Evolutionary conservation across 2,797 vertebrate species (phyloP), one percentile per base, ranked within the genome.

Genomic region (Arnoldichthys spilopterus): DNA sequence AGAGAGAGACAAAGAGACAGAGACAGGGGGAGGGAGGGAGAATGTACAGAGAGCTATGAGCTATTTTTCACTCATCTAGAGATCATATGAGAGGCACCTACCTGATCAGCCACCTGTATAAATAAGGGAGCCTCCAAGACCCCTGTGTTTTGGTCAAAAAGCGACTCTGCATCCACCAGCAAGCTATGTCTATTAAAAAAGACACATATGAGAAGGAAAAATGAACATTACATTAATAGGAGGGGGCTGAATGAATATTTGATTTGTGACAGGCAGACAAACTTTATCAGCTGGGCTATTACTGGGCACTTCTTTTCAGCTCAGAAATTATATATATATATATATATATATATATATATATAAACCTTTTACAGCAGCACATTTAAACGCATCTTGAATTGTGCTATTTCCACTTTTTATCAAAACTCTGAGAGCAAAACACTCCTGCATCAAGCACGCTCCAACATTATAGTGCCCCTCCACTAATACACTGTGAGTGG

Each of bases 111-210:
- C 30, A 97, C 90, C 67, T 91, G 87, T 72, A 98, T 91, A 0
- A 83, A 87, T 90, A 96, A 72, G 0, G 96, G 96, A 40, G 89
- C 95, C 88, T 98, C 95, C 86, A 99, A 89, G 61, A 99, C 92
- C 51, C 93, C 83, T 0, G 94, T 98, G 2, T 94, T 92, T 16
- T 77, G 85, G 86, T 95, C 93, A 83, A 97, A 98, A 84, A 93
- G 96, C 4, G 59, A 84, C 24, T 83, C 72, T 6, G 94, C 95
- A 20, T 98, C 96, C 78, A 94, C 79, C 0, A 90, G 74, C 80
- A 98, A 93, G 74, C 95, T 94, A 0, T 13, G 64, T 84, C 92
- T 93, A 43, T 28, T 26, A 86, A 61, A 3, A 66, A 37, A 56
- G 47, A 66, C 67, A 76, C 43, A n/a, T 45, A 62, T 28, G 20